Evolutionary conservation across 2,797 vertebrate genomes (phyloP), one percentile per base, ranked within the genome.

Genomic region (Rhynchotus rufescens): DNA sequence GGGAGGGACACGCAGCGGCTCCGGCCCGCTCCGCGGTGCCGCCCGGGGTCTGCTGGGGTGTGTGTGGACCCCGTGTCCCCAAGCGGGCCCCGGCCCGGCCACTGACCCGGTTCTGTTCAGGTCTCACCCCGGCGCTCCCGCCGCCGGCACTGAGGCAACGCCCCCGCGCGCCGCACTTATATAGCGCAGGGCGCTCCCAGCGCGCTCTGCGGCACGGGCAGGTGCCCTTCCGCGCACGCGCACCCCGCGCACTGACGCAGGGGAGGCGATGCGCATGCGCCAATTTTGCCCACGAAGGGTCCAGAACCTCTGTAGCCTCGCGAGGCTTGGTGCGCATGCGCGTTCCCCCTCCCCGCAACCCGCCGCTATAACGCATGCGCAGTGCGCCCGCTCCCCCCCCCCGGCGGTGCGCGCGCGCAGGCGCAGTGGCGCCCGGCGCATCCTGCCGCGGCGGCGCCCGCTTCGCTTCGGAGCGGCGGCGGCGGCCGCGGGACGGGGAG

Each of bases 211-310:
- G 36, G 62, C 19, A 20, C 15, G 13, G 7, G 3, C 13, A 15
- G 9, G 3, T 2, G n/a, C 12, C 25, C 8, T 9, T 2, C 3
- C 32, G 34, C 72, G 23, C 81, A 51, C 25, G 81, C 68, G 42
- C 25, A 25, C 9, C 2, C 2, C 1, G 1, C 1, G 9, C 2
- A 1, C 4, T 1, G 8, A 3, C 5, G 3, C 23, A 6, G 2
- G 4, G 4, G 12, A 2, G 9, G 1, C 4, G 4, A 3, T 19
- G 47, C 85, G 7, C 77, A 61, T 38, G 62, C 69, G 85, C 23
- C 1, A 3, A 9, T 9, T 12, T 3, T 52, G 62, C 54, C 72
- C 54, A 14, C 3, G 3, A 25, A 3, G n/a, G 5, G 14, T 0
- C 7, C 5, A 0, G 44, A 2, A 10, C 20, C 28, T 1, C 54